phyloP scores from a whole-genome alignment of 2,797 vertebrate genomes.

The Micropoecilia bifurca region DNA sequence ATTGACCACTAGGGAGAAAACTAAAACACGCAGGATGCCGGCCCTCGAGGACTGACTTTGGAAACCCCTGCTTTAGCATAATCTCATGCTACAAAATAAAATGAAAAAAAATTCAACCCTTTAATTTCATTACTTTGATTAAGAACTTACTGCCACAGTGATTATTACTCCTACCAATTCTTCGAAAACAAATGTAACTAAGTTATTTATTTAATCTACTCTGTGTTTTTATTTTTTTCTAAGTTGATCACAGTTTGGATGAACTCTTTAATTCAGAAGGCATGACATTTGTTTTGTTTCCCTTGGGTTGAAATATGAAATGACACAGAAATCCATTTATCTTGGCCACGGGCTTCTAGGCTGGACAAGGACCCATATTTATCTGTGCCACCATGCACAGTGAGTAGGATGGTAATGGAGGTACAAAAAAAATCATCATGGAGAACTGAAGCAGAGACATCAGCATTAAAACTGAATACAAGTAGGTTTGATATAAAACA shows the following conservation, averaged over 20 bases:
- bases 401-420: neutral
- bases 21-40: too few species aligned
- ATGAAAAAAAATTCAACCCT: neutral
- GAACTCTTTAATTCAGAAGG: neutral
- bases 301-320: neutral
- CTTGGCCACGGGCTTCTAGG: neutral
- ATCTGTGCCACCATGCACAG: neutral
- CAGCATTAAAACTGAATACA: neutral
- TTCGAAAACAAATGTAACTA: neutral
- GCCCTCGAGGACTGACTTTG: too few species aligned
- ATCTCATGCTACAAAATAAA: neutral
- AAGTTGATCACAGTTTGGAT: neutral
- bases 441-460: neutral
- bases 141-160: neutral
- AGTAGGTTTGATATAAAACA: neutral
- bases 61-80: neutral
- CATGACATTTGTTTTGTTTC: neutral
- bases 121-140: neutral
- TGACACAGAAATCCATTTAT: neutral
- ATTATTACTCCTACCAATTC: neutral
- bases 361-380: slow-evolving; percentile 2
- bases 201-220: neutral
- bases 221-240: neutral
- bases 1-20: too few species aligned
- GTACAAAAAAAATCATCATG: neutral